phyloP scores from a whole-genome alignment of 2,113 vertebrate species.

The Onychostruthus taczanowskii region DNA sequence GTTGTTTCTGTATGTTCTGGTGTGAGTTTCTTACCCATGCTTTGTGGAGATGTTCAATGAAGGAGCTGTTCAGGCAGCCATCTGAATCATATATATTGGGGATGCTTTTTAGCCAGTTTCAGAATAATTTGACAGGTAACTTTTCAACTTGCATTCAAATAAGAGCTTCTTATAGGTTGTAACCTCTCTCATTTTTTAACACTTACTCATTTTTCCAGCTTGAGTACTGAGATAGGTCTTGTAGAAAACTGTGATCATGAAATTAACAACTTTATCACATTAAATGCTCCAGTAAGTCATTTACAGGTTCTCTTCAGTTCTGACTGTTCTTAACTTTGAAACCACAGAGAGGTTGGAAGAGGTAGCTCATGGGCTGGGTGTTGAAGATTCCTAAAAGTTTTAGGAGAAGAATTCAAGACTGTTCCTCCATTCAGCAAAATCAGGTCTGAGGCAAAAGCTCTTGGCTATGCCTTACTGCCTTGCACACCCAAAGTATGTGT shows the following conservation, averaged over 20 bases:
- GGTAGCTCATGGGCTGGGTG: neutral
- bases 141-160: neutral
- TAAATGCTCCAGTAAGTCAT: neutral
- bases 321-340: neutral
- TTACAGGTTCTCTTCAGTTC: neutral
- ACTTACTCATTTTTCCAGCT: neutral
- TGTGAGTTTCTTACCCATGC: neutral
- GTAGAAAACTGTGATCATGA: neutral
- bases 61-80: neutral
- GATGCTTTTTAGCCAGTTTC: neutral
- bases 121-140: neutral
- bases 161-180: neutral
- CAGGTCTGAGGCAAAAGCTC: neutral
- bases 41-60: neutral
- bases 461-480: neutral
- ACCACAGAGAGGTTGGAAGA: fast-evolving
- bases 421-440: neutral
- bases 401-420: neutral
- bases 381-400: neutral
- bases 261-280: neutral
- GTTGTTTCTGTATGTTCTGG: neutral
- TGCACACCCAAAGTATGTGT: neutral
- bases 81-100: neutral
- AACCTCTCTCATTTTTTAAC: neutral
- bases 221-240: neutral